Evolutionary conservation across 2,888 invertebrate genomes (phyloP), one percentile per base, ranked within the genome.

Genomic region (Ormyrus rosae): DNA sequence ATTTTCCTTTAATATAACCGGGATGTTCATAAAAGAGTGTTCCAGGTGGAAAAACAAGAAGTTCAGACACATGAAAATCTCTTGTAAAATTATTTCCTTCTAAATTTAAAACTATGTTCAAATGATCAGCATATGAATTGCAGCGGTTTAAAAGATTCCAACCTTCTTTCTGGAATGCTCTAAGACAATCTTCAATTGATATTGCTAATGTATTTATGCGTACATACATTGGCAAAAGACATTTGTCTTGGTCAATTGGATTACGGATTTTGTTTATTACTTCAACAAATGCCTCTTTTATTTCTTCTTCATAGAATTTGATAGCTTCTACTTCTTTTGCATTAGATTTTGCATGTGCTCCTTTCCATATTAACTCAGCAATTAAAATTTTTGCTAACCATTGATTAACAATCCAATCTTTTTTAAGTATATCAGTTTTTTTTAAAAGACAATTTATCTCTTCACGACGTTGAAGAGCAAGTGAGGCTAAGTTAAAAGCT

Each of bases 11-110:
- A 85, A 92, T 91, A 87, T 96, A 96, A 82, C 95, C 91, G 8
- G 92, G 91, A 90, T 96, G 94, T 63, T 94, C 91, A 87, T 95
- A 93, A 84, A 98, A 93, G 82, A 94, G 92, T 0, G 95, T 95
- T 11, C 94, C 94, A 0, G 94, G 90, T 55, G 96, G 93, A 90
- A 99, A 99, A n/a, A 96, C 94, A 76, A 99, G 92, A 72, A 99
- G 91, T 67, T 96, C 95, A 75, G 95, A 94, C 45, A 99, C 92
- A 91, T 99, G 96, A 82, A 95, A 93, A 90, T 99, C 99, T 78
- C 93, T 92, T 68, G 95, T 92, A 87, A 96, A 97, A 85, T 94
- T 93, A 64, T 93, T 91, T 73, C 93, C 92, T 0, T 91, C 90
- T 53, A 96, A 88, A 5, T 90, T 90, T 84, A 91, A 90, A 60